Evolutionary conservation across 2,797 vertebrate species (phyloP).

Genomic region (Pempheris klunzingeri): DNA sequence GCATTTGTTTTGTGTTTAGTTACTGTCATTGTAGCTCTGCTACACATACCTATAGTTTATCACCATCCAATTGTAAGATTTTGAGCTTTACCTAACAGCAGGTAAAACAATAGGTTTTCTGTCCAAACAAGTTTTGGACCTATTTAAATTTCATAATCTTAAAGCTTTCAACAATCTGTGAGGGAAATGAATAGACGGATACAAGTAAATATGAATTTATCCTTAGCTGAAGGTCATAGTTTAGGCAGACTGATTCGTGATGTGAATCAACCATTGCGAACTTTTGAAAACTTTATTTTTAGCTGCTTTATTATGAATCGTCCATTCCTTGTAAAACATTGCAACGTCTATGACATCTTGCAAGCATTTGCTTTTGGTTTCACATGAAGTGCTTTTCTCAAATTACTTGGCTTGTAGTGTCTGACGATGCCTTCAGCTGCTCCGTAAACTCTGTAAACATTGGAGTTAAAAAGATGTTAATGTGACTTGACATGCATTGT

Average conservation of each 20-base stretch:
- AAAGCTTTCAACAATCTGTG: not conserved
- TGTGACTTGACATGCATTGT: conserved; percentile 25
- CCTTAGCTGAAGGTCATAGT: not conserved
- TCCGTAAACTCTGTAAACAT: conserved; percentile 15
- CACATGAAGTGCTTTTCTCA: conserved; percentile 19
- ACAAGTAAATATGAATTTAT: not conserved
- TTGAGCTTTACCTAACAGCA: not conserved
- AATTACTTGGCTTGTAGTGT: conserved; percentile 10
- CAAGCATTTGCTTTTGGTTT: conserved; percentile 27
- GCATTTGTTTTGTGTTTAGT: not conserved
- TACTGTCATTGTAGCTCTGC: not conserved
- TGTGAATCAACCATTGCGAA: conserved; percentile 1
- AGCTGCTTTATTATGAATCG: not conserved
- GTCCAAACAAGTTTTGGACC: not conserved
- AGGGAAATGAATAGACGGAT: not conserved
- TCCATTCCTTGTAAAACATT: not conserved
- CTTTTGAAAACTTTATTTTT: conserved; percentile 8
- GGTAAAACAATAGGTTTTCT: not conserved
- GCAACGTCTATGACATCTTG: conserved; percentile 4
- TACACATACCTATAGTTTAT: not conserved
- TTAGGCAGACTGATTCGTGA: not conserved
- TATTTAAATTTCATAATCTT: not conserved
- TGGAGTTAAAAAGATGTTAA: conserved; percentile 15
- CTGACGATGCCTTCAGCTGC: conserved; percentile 17
- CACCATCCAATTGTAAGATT: not conserved